Percentiles rank a stretch among this genome's conserved stretches.
These are phyloP conservation scores for Deroplatys truncata DNA, from an alignment of 2,888 invertebrate species.

Conservation along the genomic window DNA sequence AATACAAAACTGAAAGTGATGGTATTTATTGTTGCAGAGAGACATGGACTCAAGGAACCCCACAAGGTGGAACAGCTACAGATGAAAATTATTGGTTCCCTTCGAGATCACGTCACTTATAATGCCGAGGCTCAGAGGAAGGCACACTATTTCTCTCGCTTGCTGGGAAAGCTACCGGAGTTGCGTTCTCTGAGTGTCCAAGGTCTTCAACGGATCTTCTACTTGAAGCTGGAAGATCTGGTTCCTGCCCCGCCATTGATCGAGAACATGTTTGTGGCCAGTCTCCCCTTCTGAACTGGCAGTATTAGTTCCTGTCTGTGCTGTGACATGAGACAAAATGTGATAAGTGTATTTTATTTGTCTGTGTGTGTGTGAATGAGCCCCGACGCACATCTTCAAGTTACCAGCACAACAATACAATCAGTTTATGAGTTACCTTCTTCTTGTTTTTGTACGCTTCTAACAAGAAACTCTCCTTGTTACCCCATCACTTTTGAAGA, in stretches of 20 bases:
- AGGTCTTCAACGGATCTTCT: constrained; percentile 91
- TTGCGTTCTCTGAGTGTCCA: constrained; percentile 88
- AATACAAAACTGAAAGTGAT: no score
- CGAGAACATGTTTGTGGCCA: constrained; percentile 93
- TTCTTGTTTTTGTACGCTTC: neutral
- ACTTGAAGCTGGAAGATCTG: constrained; percentile 86
- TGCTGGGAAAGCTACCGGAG: constrained; percentile 89
- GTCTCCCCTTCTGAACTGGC: constrained; percentile 76
- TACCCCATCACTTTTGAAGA: constrained; percentile 9
- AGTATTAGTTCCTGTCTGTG: neutral
- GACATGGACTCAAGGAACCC: constrained; percentile 88
- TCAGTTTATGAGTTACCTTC: neutral
- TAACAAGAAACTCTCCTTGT: no score
- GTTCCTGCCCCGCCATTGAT: constrained; percentile 89
- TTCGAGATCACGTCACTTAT: constrained; percentile 94
- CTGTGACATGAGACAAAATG: neutral
- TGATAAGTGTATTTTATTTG: neutral
- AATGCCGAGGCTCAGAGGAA: constrained; percentile 84
- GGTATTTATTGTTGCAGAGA: constrained; percentile 57
- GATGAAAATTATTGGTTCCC: constrained; percentile 92
- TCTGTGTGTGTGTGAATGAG: neutral
- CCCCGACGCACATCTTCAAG: neutral
- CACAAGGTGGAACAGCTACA: constrained; percentile 91
- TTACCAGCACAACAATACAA: neutral
- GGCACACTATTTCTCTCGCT: constrained; percentile 89